Base-by-base conservation (phyloP, 1,140 invertebrate species). In the Drosophila mojavensis region DNA sequence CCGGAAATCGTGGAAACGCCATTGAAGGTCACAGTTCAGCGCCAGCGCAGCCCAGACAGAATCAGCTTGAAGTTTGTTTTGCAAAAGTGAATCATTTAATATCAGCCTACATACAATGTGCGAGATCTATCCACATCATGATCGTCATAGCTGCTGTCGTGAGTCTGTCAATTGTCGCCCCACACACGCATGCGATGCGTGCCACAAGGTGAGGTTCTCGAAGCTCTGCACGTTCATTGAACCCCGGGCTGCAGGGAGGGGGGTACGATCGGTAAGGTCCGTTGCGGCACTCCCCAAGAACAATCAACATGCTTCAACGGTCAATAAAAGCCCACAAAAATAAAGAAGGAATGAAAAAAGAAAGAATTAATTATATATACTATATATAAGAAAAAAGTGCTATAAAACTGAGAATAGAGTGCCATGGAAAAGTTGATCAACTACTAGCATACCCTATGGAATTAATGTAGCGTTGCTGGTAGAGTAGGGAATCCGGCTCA, bases 1-100 rank as follows among this genome's bases (percentile, higher is more conserved):
- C 71, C 71, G 71, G 71, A 74, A 69, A 36, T 74, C 51, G 65
- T 74, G 65, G 41, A 68, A 73, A 59, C 56, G 36, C 11, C n/a
- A 28, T 24, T 41, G 70, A 73, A 74, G 71, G 71, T 74, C 71
- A 45, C 50, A 70, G 41, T 69, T 61, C 62, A 17, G 26, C 56
- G 17, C 20, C 33, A 53, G 33, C 24, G 36, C 47, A 56, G 62
- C 36, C 55, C 24, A 58, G 54, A 39, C 47, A 72, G 69, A 72
- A 65, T 65, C 60, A 33, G 43, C 68, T 55, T 30, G 11, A 65
- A 53, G 54, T 53, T 66, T 59, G 39, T 5, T 11, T 11, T 85
- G 75, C 68, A 55, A 77, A 39, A 77, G 67, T 82, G 82, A 88
- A 69, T 83, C 84, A 88, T 71, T 79, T 61, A 85, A 78, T 85